Base-by-base conservation (phyloP, 2,797 vertebrate species). In the Crenichthys baileyi region DNA sequence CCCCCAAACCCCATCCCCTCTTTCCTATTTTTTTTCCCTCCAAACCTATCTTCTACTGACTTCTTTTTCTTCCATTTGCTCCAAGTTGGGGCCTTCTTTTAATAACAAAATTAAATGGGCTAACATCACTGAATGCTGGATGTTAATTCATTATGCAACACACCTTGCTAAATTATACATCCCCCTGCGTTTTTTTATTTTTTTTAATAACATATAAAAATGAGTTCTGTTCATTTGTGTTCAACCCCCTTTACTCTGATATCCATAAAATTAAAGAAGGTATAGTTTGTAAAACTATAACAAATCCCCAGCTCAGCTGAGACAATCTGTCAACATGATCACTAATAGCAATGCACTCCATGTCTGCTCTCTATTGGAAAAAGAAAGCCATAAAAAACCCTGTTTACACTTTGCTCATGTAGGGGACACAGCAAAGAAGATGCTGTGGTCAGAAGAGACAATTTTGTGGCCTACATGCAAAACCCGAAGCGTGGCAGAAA, bases 11-110 rank as follows among this genome's bases (percentile, higher is more conserved):
- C 75, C 26, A 29, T 72, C 77, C 76, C 68, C 75, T 83, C 79
- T 90, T 85, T 88, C 85, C 87, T 89, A 75, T 75, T 71, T 79
- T 74, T 78, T 71, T 79, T 74, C 76, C 84, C 81, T 70, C 71
- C 80, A 18, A 55, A 39, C 51, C 80, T 73, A 72, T 81, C 75
- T 76, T 73, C 58, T 53, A 39, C 75, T 31, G 50, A n/a, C n/a
- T n/a, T n/a, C n/a, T n/a, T n/a, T n/a, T n/a, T n/a, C n/a, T n/a
- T n/a, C n/a, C n/a, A n/a, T 44, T 70, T n/a, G 65, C 65, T 67
- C 63, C 63, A 67, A 36, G 20, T 44, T 15, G 11, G 22, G 20
- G 20, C 65, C 12, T 44, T 67, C 4, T 4, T 36, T 36, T 36
- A 0, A 67, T 24, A 24, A 24, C 20, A 0, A 41, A 67, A 39